Conservation (phyloP, 2,888 invertebrate genomes). For the Lapara coniferarum region DNA sequence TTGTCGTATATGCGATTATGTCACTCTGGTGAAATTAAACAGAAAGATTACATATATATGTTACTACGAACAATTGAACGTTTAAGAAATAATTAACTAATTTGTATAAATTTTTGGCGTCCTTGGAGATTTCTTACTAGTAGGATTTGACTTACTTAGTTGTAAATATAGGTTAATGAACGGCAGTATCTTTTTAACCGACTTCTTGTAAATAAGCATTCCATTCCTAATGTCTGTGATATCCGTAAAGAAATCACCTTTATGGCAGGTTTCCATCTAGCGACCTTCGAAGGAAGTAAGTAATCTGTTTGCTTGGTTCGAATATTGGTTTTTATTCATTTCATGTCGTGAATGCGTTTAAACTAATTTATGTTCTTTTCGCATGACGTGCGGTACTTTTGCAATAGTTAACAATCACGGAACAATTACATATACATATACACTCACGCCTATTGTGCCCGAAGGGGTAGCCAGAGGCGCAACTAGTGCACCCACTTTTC, state of each 20-base stretch:
- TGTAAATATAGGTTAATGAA: not conserved
- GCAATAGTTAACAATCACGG: slow-evolving; percentile 52
- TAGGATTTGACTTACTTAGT: not conserved
- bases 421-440: too few species aligned
- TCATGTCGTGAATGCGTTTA: slow-evolving; percentile 47
- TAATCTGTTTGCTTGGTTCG: not conserved
- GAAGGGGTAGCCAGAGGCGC: too few species aligned
- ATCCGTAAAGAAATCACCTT: not conserved
- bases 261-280: not conserved
- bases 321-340: slow-evolving; percentile 39
- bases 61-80: too few species aligned
- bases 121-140: not conserved
- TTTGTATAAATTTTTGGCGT: too few species aligned
- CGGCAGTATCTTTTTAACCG: not conserved
- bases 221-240: too few species aligned
- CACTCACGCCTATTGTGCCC: too few species aligned
- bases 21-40: too few species aligned
- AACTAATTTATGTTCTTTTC: slow-evolving; percentile 52
- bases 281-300: not conserved
- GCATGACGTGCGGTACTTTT: slow-evolving; percentile 52
- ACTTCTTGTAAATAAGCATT: not conserved
- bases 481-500: too few species aligned
- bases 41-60: too few species aligned
- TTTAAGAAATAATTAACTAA: too few species aligned
- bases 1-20: too few species aligned